These are phyloP conservation scores for Prinia subflava DNA, from an alignment of 2,113 vertebrate genomes.

Conservation along the genomic window DNA sequence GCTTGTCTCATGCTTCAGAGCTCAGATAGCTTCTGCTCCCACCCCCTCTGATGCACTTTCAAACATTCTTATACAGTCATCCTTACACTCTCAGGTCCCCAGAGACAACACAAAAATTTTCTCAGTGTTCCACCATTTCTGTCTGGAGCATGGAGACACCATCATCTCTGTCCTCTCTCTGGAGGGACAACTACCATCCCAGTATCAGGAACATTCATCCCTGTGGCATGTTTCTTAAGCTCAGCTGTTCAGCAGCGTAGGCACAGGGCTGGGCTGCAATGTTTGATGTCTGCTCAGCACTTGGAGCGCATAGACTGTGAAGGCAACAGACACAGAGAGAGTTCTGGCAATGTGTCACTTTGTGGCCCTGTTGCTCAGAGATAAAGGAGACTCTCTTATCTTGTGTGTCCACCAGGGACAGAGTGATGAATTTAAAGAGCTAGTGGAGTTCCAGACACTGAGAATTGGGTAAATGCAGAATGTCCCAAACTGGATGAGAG, in stretches of 20 bases:
- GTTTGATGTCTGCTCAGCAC: neutral
- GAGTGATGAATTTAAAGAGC: neutral
- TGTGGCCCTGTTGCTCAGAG: neutral
- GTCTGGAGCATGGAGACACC: neutral
- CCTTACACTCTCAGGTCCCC: neutral
- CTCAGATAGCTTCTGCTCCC: neutral
- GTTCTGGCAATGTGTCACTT: neutral
- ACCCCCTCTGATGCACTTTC: neutral
- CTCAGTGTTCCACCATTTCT: neutral
- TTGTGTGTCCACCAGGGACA: neutral
- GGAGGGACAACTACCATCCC: neutral
- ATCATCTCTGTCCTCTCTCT: accelerated
- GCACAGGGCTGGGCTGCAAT: neutral
- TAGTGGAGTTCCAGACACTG: neutral
- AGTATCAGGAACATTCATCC: neutral
- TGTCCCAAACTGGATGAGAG: neutral
- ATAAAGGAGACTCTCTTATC: neutral
- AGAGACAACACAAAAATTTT: neutral
- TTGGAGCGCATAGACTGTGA: neutral
- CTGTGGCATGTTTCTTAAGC: neutral
- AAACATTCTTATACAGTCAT: neutral
- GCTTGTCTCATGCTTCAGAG: neutral
- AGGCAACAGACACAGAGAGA: neutral
- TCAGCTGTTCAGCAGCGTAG: neutral
- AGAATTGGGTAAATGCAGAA: neutral